Evolutionary conservation across 2,888 invertebrate species (phyloP).

Genomic region (Eupsilia transversa): DNA sequence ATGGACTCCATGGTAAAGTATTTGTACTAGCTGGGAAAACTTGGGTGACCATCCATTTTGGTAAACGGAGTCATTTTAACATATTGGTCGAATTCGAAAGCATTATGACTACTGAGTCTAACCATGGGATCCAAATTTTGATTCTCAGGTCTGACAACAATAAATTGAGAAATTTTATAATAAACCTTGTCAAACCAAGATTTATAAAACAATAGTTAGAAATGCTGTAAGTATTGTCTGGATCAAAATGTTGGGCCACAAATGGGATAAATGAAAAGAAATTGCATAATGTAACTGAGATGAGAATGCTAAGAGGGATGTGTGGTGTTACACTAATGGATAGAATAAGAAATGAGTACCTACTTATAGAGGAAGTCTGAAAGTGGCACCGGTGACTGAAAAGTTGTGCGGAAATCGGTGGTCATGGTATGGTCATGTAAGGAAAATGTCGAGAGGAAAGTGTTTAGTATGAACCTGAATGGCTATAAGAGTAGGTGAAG

Average conservation of each 20-base stretch:
- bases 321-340: not conserved
- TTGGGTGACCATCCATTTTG: not conserved
- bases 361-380: no score
- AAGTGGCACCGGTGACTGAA: no score
- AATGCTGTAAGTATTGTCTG: not conserved
- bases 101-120: not conserved
- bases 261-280: not conserved
- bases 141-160: not conserved
- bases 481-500: no score
- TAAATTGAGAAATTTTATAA: not conserved
- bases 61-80: not conserved
- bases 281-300: not conserved
- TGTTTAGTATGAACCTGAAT: no score
- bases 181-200: not conserved
- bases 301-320: not conserved
- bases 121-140: not conserved
- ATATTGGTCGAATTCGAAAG: not conserved
- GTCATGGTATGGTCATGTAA: no score
- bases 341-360: no score
- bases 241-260: not conserved
- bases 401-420: no score
- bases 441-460: no score
- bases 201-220: no score
- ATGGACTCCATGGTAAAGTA: not conserved
- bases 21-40: constrained; percentile 1